These are phyloP conservation scores for Calliopum simillimum DNA, from an alignment of 2,888 invertebrate genomes.

Conservation along the genomic window DNA sequence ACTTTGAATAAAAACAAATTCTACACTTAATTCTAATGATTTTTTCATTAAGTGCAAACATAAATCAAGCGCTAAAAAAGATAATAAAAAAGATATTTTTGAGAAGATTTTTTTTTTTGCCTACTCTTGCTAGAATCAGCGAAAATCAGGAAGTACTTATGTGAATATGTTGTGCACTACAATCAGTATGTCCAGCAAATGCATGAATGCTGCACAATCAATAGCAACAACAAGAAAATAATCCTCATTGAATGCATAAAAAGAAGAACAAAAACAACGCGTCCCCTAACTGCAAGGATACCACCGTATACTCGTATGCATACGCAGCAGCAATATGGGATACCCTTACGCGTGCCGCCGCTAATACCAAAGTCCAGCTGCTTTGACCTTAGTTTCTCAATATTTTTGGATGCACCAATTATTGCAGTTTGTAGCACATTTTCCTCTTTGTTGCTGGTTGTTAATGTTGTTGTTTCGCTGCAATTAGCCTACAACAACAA, in stretches of 20 bases:
- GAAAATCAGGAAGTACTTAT: no score
- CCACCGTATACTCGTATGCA: conserved; percentile 21
- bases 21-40: no score
- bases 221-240: conserved; percentile 52
- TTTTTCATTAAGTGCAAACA: no score
- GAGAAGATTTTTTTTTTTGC: no score
- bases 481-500: conserved; percentile 30
- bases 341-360: conserved; percentile 38
- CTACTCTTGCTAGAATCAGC: no score
- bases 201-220: no score
- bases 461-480: conserved; percentile 23
- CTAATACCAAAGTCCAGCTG: conserved; percentile 23
- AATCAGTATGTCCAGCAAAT: no score
- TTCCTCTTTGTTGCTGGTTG: conserved; percentile 21
- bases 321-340: conserved; percentile 14
- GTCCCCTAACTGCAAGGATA: neutral
- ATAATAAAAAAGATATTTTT: no score
- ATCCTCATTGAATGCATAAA: conserved; percentile 62
- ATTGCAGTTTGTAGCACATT: neutral
- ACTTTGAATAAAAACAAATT: no score
- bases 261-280: conserved; percentile 42
- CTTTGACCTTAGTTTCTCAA: conserved; percentile 22
- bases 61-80: no score
- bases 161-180: no score
- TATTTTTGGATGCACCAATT: neutral